Evolutionary conservation across 2,113 vertebrate genomes (phyloP), one percentile per base, ranked within the genome.

Genomic region (Xyrauchen texanus): DNA sequence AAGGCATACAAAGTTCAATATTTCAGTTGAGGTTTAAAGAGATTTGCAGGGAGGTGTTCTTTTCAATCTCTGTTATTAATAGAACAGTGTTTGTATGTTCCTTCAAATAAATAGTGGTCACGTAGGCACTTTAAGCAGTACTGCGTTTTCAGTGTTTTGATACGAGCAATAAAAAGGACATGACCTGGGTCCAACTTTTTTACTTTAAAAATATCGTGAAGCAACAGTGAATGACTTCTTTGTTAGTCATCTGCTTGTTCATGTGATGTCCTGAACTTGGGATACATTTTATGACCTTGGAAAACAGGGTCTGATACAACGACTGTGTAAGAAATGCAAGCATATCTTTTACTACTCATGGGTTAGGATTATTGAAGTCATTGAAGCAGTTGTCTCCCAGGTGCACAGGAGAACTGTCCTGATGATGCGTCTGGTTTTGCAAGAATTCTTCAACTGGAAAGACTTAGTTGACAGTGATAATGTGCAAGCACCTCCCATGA

Each of bases 361-460:
- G 58, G 9, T 69, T 76, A 44, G 5, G 63, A 60, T 21, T 60
- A 7, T 6, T 49, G 3, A 49, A 6, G 6, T n/a, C 49, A 69
- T 77, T 79, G 7, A 82, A 62, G 79, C 55, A 74, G 65, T 63
- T 77, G 69, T 78, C 75, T 77, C 34, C 46, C 46, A 44, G 15
- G 34, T 72, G 49, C 68, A 65, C 67, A 77, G 62, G 62, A 71
- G 57, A 60, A 76, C 78, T 65, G 45, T 66, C 68, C 66, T 82
- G 63, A 77, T 77, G 63, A 81, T 75, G 62, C 45, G 67, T 63
- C 82, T 77, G 82, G 83, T 85, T 79, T 74, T 65, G 47, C 80
- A 63, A 65, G 78, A 86, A 85, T 83, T 77, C 21, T 60, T 49
- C 75, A 80, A 81, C 80, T 62, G 70, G 75, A 81, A 73, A 76